Conservation (phyloP, 2,888 invertebrate species). For the Podabrus alpinus region DNA sequence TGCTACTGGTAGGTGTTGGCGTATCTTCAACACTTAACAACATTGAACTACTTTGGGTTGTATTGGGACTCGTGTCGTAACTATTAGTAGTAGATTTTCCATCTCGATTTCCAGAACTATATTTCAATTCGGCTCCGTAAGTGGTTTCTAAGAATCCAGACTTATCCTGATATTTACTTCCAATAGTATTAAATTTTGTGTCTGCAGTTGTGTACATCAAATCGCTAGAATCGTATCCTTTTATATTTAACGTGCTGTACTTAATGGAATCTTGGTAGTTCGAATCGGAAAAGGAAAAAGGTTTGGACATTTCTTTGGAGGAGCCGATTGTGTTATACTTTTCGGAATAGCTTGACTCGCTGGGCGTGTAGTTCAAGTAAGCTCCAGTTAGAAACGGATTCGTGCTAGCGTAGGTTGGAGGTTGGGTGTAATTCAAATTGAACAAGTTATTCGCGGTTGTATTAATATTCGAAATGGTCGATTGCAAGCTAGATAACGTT, state of each 20-base stretch:
- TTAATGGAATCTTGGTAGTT: conserved; percentile 36
- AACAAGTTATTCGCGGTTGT: conserved; percentile 48
- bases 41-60: conserved; percentile 36
- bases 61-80: conserved; percentile 45
- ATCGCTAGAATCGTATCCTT: conserved; percentile 41
- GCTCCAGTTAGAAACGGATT: conserved; percentile 64
- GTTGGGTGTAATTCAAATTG: conserved; percentile 43
- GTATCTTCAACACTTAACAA: conserved; percentile 56
- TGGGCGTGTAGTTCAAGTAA: conserved; percentile 51
- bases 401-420: conserved; percentile 58
- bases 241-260: conserved; percentile 43
- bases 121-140: conserved; percentile 45
- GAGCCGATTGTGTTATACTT: conserved; percentile 53
- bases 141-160: conserved; percentile 45
- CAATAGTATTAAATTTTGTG: conserved; percentile 43
- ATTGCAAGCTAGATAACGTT: conserved; percentile 48
- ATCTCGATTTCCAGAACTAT: conserved; percentile 42
- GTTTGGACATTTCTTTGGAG: conserved; percentile 47
- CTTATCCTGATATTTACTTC: conserved; percentile 46
- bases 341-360: conserved; percentile 42
- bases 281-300: conserved; percentile 43
- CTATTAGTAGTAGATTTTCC: conserved; percentile 35
- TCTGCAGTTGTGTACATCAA: conserved; percentile 39
- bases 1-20: conserved; percentile 63
- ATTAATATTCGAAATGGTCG: conserved; percentile 49